Conservation (phyloP, 2,113 vertebrate genomes). For the Euleptes europaea region DNA sequence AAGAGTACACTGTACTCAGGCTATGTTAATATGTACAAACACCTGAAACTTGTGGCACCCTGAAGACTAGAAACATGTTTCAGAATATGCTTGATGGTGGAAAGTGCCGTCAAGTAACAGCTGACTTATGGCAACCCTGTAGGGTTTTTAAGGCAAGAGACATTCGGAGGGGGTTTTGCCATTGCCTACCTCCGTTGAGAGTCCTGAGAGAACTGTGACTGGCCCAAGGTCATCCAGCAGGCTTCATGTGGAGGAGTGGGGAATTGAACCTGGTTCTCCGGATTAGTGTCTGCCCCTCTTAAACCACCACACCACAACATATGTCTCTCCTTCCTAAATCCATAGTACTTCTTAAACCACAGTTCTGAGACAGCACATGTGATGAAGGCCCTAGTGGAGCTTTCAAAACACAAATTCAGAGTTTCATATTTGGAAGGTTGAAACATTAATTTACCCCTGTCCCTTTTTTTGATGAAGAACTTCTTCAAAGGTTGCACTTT, state of each 20-base stretch:
- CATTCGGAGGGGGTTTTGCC: too few relatives aligned
- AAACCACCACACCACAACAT: background rate
- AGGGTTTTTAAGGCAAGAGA: too few relatives aligned
- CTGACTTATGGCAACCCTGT: too few relatives aligned
- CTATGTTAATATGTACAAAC: background rate
- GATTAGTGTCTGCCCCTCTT: too few relatives aligned
- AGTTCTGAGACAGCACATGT: too few relatives aligned
- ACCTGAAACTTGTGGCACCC: background rate
- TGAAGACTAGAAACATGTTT: background rate
- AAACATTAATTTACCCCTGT: constrained; percentile 58
- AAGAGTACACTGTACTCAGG: background rate
- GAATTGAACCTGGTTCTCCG: too few relatives aligned
- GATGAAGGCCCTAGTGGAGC: background rate
- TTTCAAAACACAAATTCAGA: background rate
- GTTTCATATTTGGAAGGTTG: constrained; percentile 13
- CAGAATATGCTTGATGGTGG: too few relatives aligned
- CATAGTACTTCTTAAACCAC: background rate
- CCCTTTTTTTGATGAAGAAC: constrained; percentile 55
- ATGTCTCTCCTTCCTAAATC: background rate
- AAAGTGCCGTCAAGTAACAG: too few relatives aligned
- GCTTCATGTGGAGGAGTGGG: too few relatives aligned
- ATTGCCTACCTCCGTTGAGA: too few relatives aligned
- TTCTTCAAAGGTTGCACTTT: constrained; percentile 57
- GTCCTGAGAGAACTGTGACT: too few relatives aligned
- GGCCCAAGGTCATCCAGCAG: too few relatives aligned